Base-by-base conservation (phyloP, 2,113 vertebrate genomes). In the Microcebus lehilahytsara region DNA sequence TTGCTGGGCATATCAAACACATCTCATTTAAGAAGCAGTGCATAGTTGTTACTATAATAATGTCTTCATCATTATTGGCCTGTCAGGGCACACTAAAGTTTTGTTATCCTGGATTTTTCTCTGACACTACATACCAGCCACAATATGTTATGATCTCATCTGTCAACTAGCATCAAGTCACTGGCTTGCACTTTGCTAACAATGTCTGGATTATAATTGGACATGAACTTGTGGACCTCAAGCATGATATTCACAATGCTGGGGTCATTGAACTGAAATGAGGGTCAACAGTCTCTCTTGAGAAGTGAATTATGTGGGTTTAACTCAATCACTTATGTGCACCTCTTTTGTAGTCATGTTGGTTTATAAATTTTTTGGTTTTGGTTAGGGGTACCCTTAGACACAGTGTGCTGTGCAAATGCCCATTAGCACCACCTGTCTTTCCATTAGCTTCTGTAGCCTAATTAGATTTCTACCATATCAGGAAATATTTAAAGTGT, bases 401-500 rank as follows among this genome's bases (percentile, higher is more conserved):
- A 66, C 10, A n/a, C 7, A 42, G 9, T 30, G n/a, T 62, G 62
- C 37, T 75, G 3, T 62, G 25, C 20, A 40, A 69, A 56, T 34
- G 23, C 11, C 71, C 56, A 42, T 71, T 51, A 67, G 20, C 11
- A 23, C 19, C 60, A 67, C 75, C 80, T 92, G 51, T 90, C 56
- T 88, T 80, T 51, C 62, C 40, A 75, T 90, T 84, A 56, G 34
- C 10, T 62, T 71, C 42, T 66, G 17, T 22, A 66, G 91, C 10
- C 85, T 96, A 0, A 11, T 96, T 95, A 90, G 64, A 96, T 94
- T 95, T 96, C 49, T 93, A 34, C 62, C 60, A 13, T 53, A 93
- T 94, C 49, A 60, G 30, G n/a, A 96, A 91, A 40, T 1, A 6
- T 58, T 93, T 83, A 95, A 64, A 79, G 56, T 78, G 6, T 85